phyloP scores from a whole-genome alignment of 2,797 vertebrate species.

The Mus minutoides region DNA sequence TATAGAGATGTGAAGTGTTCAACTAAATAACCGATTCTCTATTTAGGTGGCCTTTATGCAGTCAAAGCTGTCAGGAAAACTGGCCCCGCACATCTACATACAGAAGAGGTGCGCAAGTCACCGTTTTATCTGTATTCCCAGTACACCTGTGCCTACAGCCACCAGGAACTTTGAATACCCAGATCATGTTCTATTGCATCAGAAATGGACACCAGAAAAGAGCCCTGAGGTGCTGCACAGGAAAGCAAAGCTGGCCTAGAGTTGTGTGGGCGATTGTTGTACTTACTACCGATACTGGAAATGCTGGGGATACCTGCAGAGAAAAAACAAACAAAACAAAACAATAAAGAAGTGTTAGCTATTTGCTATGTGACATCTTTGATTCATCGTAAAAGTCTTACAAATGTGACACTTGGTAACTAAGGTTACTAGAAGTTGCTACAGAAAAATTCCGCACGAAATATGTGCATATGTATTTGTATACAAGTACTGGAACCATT shows the following conservation, averaged over 20 bases:
- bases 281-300: constrained; percentile 99
- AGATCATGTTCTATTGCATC: constrained; percentile 76
- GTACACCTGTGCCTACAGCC: constrained; percentile 29
- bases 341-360: constrained; percentile 82
- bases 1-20: neutral
- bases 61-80: neutral
- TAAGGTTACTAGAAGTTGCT: constrained; percentile 36
- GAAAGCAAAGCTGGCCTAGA: constrained; percentile 90
- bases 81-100: neutral
- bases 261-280: constrained; percentile 84
- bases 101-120: neutral
- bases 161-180: neutral
- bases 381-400: constrained; percentile 51
- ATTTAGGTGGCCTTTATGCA: neutral
- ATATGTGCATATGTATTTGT: neutral
- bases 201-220: constrained; percentile 93
- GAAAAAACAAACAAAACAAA: constrained; percentile 81
- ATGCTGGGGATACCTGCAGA: constrained; percentile 96
- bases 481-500: neutral
- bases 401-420: neutral
- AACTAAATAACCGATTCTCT: neutral
- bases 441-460: neutral
- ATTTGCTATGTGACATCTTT: constrained; percentile 14
- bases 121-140: neutral
- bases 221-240: constrained; percentile 86